Conservation (phyloP, 2,888 invertebrate genomes). For the Acanthosoma haemorrhoidale region DNA sequence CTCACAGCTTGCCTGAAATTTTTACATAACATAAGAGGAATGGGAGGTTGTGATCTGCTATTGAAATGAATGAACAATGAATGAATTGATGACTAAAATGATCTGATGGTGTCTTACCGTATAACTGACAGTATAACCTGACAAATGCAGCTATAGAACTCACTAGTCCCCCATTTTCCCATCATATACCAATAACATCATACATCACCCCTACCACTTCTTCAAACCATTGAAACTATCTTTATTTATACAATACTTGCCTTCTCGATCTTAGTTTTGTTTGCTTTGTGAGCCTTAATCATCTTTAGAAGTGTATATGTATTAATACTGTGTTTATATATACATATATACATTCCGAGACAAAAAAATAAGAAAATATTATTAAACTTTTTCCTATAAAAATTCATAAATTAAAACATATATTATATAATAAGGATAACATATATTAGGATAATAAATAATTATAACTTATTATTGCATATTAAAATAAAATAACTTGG, state of each 20-base stretch:
- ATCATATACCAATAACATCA: not conserved
- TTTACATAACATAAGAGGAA: too few relatives aligned
- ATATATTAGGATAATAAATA: too few relatives aligned
- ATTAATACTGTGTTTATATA: not conserved
- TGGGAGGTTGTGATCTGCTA: too few relatives aligned
- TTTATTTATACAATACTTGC: not conserved
- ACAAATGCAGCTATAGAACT: too few relatives aligned
- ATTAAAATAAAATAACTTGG: conserved; percentile 10
- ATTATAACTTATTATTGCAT: not conserved
- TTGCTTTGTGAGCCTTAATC: not conserved
- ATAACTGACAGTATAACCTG: too few relatives aligned
- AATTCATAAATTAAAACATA: too few relatives aligned
- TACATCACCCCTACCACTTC: conserved; percentile 6
- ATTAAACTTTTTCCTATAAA: too few relatives aligned
- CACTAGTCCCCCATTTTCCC: not conserved
- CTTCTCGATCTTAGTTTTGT: not conserved
- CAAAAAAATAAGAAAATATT: too few relatives aligned
- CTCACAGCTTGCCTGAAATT: too few relatives aligned
- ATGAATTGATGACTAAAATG: too few relatives aligned
- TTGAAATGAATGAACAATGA: too few relatives aligned
- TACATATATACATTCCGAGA: not conserved
- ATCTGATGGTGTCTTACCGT: too few relatives aligned
- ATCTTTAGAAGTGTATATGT: not conserved
- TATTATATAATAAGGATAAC: not conserved
- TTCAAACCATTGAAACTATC: conserved; percentile 6